Base-by-base conservation (phyloP, 2,113 vertebrate genomes). In the Hippocampus abdominalis region DNA sequence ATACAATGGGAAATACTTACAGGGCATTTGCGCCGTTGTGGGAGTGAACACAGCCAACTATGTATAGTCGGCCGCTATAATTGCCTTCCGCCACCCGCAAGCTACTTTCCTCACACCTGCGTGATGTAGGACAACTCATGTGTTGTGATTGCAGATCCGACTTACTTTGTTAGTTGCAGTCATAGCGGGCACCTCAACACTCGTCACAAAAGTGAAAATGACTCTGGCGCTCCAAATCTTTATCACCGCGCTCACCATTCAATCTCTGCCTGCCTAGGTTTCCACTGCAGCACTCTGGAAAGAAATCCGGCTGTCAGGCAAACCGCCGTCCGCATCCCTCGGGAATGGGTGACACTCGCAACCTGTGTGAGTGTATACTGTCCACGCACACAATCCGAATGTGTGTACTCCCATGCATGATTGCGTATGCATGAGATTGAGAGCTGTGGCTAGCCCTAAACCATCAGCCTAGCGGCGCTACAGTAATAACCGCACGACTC, bases 401-500 rank as follows among this genome's bases (percentile, higher is more conserved):
- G 51, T 42, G n/a, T 46, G 60, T 67, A 51, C 42, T n/a, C n/a
- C 27, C 57, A 32, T 57, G 40, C 64, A 32, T 66, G 70, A 25
- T 65, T 61, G 60, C 44, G 44, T 66, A 36, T 32, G 54, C 62
- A 68, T 59, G 70, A 48, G 53, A 54, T 72, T 59, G 68, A 71
- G 72, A 74, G 81, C 68, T 79, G 80, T 78, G 82, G 87, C 80
- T 82, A 74, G 82, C 84, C 75, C 69, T 83, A 87, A 90, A 89
- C 86, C 84, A 86, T 90, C 75, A 89, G 86, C 86, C 86, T 83
- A 73, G 84, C 82, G 84, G 87, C 85, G 59, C 74, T 85, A 89
- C 85, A 85, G 81, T 86, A 87, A 89, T 87, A 87, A 89, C 88
- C 86, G 86, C 86, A 89, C 74, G 80, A 88, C 83, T 80, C 73